Evolutionary conservation across 2,113 vertebrate species (phyloP), one percentile per base, ranked within the genome.

Genomic region (Vanacampus margaritifer): DNA sequence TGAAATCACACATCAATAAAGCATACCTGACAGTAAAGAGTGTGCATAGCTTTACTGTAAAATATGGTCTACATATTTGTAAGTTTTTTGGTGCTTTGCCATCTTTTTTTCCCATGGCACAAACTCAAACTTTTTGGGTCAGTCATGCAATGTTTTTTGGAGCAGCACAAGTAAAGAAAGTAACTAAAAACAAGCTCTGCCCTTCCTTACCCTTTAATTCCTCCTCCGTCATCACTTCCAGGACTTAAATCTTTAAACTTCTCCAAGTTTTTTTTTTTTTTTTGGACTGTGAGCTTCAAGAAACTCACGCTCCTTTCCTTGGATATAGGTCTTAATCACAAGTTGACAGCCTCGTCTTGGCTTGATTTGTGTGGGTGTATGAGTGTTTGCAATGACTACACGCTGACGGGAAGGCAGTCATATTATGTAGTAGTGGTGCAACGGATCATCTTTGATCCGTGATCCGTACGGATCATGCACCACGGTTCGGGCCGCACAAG

Each of bases 251-350:
- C 79, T 56, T 60, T 69, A 67, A 74, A 79, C 79, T 78, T 61
- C 68, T 77, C 77, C 70, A 65, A 70, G 72, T 17, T 67, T 50
- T 46, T 9, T 9, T 23, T 54, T 54, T 54, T 53, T 54, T 53
- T 68, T 88, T 73, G 79, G 70, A 79, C 76, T 79, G 17, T 67
- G 68, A 79, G 79, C 70, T 71, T 83, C 73, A 48, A 72, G 79
- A 74, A 75, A 71, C 79, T 79, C 79, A 82, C 79, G 48, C 46
- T 72, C 82, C 81, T 78, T 50, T 78, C 72, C 70, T 84, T 67
- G 71, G 74, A 84, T 83, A 75, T 78, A 59, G 68, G 69, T 88
- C 83, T 86, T 90, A 87, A 91, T 90, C 84, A 87, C 84, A 73
- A 57, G 45, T 71, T 84, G 82, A 78, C 80, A 79, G 82, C 62